Base-by-base conservation (phyloP, 2,113 vertebrate genomes). In the Macaca mulatta region DNA sequence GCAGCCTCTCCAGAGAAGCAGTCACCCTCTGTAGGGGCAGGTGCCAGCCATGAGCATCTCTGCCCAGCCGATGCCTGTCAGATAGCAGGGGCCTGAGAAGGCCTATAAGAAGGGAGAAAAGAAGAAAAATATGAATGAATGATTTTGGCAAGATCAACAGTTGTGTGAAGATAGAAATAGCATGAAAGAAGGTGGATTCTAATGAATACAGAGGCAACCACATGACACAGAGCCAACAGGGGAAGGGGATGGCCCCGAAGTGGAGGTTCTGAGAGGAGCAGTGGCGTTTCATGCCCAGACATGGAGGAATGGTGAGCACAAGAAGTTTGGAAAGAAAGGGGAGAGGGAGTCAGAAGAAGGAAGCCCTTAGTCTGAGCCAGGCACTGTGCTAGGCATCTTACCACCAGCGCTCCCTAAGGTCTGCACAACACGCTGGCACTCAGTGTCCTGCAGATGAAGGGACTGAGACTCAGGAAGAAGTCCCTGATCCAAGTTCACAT, bases 161-260 rank as follows among this genome's bases (percentile, higher is more conserved):
- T 30, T 87, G 8, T 11, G 8, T 78, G 87, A 84, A 70, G 67
- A 93, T 30, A 90, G 91, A 90, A 74, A 78, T 81, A 83, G 64
- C 25, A 12, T 9, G 59, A 80, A 74, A 70, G 69, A n/a, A 90
- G 64, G 79, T 81, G 79, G 94, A 38, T 22, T 8, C 70, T 55
- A 10, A 87, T 23, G 67, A 50, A 38, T 45, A 14, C 17, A 22
- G 79, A 72, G 30, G 40, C 18, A 4, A 25, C 45, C 61, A 5
- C n/a, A 35, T 11, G 83, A 43, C 0, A 1, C 10, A 17, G 52
- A 61, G 87, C 59, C 82, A 6, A 18, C 2, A 12, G 2, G 8
- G 50, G n/a, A 55, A 52, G 23, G 4, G 14, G 30, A 25, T 35
- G 72, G 61, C n/a, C 45, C 32, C 2, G 9, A 0, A 6, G 55